Evolutionary conservation across 1,140 invertebrate species (phyloP).

Genomic region (Pseudomyrmex concolor): DNA sequence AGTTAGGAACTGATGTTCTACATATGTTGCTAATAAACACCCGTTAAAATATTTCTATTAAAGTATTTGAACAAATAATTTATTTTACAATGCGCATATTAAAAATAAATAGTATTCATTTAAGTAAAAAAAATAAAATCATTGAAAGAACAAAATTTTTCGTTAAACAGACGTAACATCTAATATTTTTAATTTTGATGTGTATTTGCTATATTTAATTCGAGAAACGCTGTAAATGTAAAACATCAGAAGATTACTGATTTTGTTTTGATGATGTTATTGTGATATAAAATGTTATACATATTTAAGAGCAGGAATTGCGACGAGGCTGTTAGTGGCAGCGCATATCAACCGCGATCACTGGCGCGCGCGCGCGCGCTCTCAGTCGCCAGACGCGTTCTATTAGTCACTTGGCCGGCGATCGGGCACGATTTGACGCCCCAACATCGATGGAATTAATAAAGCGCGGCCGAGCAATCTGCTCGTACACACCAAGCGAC

Average conservation of each 20-base stretch:
- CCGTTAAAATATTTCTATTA: constrained; percentile 23
- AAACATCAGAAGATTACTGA: no score
- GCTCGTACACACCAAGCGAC: constrained; percentile 66
- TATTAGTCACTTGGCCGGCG: constrained; percentile 81
- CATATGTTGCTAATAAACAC: background rate
- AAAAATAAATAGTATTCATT: constrained; percentile 17
- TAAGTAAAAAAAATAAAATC: constrained; percentile 14
- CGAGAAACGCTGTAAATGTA: no score
- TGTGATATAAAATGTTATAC: background rate
- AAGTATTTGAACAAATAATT: background rate
- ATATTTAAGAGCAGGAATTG: constrained; percentile 27
- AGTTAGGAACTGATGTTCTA: background rate
- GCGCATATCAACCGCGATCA: constrained; percentile 72
- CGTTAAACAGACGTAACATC: background rate
- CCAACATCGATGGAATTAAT: constrained; percentile 84
- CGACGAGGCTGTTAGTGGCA: constrained; percentile 72
- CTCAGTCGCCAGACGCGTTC: constrained; percentile 60
- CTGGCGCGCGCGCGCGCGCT: constrained; percentile 28
- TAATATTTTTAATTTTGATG: no score
- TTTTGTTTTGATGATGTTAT: no score
- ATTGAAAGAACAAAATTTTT: background rate
- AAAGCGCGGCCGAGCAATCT: constrained; percentile 82
- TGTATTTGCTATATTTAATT: no score
- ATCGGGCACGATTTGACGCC: constrained; percentile 80
- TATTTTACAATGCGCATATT: constrained; percentile 12